Conservation (phyloP, 2,888 invertebrate species). For the Cynaeus angustus region DNA sequence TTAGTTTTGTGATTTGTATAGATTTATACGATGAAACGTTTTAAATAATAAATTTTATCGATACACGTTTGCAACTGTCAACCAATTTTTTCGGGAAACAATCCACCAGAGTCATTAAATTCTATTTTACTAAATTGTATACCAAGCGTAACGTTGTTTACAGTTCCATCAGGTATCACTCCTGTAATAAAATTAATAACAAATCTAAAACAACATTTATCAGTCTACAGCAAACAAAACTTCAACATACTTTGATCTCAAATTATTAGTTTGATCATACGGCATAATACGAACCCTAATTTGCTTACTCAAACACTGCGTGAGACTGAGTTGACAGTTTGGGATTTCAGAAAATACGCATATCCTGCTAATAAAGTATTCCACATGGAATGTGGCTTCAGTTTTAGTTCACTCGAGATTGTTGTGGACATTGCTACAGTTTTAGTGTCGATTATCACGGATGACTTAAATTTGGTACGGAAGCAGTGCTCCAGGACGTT, state of each 20-base stretch:
- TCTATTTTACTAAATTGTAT: not conserved
- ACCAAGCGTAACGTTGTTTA: not conserved
- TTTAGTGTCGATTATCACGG: not conserved
- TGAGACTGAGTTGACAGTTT: constrained; percentile 28
- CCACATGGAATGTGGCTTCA: constrained; percentile 7
- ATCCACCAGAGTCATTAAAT: not conserved
- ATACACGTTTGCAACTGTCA: not conserved
- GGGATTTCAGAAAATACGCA: constrained; percentile 28
- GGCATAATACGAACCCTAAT: constrained; percentile 28
- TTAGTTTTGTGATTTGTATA: no score
- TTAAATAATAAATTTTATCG: not conserved
- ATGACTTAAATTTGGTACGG: not conserved
- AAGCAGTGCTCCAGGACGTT: not conserved
- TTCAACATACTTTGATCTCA: constrained; percentile 19
- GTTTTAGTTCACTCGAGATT: not conserved
- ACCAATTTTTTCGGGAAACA: not conserved
- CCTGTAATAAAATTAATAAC: constrained; percentile 14
- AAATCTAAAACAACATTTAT: constrained; percentile 19
- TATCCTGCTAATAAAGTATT: constrained; percentile 22
- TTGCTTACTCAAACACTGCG: constrained; percentile 19
- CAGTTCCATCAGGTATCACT: constrained; percentile 3
- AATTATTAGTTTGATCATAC: constrained; percentile 25
- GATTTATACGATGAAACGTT: not conserved
- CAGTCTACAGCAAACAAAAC: constrained; percentile 19
- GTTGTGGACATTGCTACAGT: constrained; percentile 4